Evolutionary conservation across 2,888 invertebrate species (phyloP), one percentile per base, ranked within the genome.

Genomic region (Sphaerophoria rueppellii): DNA sequence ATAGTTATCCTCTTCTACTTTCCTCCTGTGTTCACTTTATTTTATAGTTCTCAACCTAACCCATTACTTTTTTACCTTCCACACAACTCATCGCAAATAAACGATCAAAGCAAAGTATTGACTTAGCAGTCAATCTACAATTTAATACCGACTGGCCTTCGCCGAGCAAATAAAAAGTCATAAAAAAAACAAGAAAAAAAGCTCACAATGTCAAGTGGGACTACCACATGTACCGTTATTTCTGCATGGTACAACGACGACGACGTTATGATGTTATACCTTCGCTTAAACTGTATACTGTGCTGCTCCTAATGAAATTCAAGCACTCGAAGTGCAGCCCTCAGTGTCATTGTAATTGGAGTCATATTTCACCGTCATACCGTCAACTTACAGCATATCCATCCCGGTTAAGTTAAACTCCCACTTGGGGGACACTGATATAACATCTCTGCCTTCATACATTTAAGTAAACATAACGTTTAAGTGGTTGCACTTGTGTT

Each of bases 81-180:
- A 24, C 24, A 2, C 24, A 24, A 24, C 24, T 24, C 24, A 24
- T 24, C 2, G 24, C 24, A 24, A 24, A 24, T 2, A 24, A 24
- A 24, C 24, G 24, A 24, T 24, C 24, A 54, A 55, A 57, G 65
- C 50, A 65, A 50, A 58, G 43, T 69, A 67, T 69, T 60, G 69
- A 72, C 69, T 57, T 58, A 70, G 54, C 60, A 43, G 48, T 60
- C 54, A 61, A 65, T 71, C 57, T 79, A 80, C 80, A 79, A 85
- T 80, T 85, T 85, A 85, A 85, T 76, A 57, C 76, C 72, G 80
- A 85, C n/a, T n/a, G n/a, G n/a, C 83, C 83, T 85, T 85, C 80
- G 58, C 55, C 32, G 40, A 46, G 43, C 43, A 60, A 60, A 60
- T 58, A 58, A 16, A 58, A 40, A 58, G 40, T 37, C 55, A 65